Evolutionary conservation across 2,797 vertebrate genomes (phyloP).

Genomic region (Propithecus deckenii): DNA sequence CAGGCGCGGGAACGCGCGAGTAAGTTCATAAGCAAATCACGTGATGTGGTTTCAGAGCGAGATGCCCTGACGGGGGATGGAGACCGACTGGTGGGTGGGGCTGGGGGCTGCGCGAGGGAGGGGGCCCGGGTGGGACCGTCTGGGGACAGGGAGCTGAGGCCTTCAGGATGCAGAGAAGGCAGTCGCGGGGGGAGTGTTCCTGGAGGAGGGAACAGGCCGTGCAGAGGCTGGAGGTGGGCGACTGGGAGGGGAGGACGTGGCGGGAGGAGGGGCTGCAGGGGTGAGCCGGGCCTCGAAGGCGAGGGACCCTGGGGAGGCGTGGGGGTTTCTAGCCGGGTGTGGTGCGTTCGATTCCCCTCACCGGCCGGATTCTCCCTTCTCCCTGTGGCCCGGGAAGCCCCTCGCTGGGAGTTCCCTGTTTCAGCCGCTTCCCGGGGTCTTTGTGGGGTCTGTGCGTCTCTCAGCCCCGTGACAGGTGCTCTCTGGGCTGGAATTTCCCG

Average conservation of each 20-base stretch:
- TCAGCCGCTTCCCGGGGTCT: neutral
- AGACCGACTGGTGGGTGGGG: neutral
- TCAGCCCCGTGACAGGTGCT: neutral
- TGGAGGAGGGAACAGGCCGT: neutral
- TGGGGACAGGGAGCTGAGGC: neutral
- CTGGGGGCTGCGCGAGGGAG: too few relatives aligned
- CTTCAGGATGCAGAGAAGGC: neutral
- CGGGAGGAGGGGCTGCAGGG: too few relatives aligned
- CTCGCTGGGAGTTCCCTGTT: neutral
- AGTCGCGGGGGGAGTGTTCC: neutral
- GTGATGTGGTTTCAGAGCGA: neutral
- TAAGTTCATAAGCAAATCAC: accelerated
- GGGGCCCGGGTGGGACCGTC: neutral
- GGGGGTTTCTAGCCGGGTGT: neutral
- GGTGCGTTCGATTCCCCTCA: neutral
- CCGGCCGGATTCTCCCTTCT: neutral
- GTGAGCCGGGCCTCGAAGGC: neutral
- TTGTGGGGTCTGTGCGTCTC: neutral
- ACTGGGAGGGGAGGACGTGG: neutral
- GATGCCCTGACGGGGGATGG: neutral
- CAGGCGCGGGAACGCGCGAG: accelerated
- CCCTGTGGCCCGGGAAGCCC: neutral
- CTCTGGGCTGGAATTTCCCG: neutral
- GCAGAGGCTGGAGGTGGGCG: too few relatives aligned
- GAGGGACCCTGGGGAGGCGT: neutral